Evolutionary conservation across 2,113 vertebrate genomes (phyloP).

Genomic region (Eclectus roratus): DNA sequence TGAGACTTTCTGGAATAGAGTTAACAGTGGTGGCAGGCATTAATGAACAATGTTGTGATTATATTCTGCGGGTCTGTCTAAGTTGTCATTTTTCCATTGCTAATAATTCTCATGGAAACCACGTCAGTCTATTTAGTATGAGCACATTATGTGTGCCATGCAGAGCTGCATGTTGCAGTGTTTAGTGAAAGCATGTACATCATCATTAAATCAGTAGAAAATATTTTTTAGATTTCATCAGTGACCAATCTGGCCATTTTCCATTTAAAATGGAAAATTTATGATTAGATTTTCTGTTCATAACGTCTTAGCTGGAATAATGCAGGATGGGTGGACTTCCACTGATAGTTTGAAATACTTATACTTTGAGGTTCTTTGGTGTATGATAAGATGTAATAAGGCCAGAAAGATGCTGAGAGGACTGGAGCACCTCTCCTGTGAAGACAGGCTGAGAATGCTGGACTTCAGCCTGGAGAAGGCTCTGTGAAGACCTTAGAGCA

Average conservation of each 20-base stretch:
- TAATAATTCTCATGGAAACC: constrained; percentile 29
- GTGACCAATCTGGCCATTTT: not conserved
- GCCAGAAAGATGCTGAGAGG: not conserved
- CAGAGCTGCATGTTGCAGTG: not conserved
- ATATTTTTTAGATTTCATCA: not conserved
- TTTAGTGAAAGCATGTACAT: not conserved
- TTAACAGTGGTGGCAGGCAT: constrained; percentile 9
- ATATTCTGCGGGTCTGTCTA: not conserved
- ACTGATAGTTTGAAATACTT: not conserved
- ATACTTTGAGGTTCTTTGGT: not conserved
- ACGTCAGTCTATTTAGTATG: not conserved
- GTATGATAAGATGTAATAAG: not conserved
- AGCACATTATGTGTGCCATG: not conserved
- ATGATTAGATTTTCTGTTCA: not conserved
- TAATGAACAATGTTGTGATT: constrained; percentile 9
- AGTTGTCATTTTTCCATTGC: constrained; percentile 51
- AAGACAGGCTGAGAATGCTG: not conserved
- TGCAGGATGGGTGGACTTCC: not conserved
- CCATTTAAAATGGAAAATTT: not conserved
- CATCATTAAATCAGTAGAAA: not conserved
- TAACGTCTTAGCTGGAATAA: not conserved
- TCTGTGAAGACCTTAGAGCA: not conserved
- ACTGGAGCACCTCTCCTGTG: not conserved
- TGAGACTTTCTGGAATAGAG: not conserved
- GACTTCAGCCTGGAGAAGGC: not conserved